A percentile compares a stretch with the other conserved stretches of the same genome.
Evolutionary conservation across 2,113 vertebrate species (phyloP).

Genomic region (Labrus mixtus): DNA sequence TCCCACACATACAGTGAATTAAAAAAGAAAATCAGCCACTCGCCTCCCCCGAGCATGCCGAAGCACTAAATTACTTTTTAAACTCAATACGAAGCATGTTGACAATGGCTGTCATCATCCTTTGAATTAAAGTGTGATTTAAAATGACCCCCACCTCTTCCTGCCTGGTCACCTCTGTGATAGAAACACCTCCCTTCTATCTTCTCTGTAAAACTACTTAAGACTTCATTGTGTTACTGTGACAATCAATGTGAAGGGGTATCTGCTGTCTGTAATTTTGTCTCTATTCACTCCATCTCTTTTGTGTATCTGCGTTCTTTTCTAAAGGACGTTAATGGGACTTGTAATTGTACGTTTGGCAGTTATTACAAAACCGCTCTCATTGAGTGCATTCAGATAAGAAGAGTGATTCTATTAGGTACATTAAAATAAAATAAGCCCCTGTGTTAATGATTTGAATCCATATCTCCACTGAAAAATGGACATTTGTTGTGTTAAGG

Average conservation of each 20-base stretch:
- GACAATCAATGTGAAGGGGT: constrained; percentile 39
- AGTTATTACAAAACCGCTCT: constrained; percentile 59
- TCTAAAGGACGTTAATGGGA: constrained; percentile 58
- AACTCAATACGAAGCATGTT: constrained; percentile 20
- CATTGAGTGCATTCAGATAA: constrained; percentile 50
- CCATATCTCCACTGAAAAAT: constrained; percentile 18
- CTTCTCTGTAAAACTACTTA: constrained; percentile 36
- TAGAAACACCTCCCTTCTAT: constrained; percentile 28
- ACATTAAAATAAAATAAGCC: constrained; percentile 30
- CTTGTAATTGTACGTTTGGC: constrained; percentile 70
- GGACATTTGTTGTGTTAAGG: not conserved
- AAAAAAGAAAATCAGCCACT: constrained; percentile 29
- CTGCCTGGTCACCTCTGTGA: constrained; percentile 23
- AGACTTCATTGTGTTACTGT: constrained; percentile 52
- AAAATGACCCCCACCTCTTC: constrained; percentile 39
- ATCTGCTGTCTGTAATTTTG: constrained; percentile 50
- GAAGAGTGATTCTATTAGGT: constrained; percentile 55
- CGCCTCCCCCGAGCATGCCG: not conserved
- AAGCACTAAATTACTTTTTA: constrained; percentile 38
- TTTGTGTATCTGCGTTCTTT: constrained; percentile 37
- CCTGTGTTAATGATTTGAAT: constrained; percentile 11
- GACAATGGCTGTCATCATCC: constrained; percentile 63
- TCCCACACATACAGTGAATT: constrained; percentile 12
- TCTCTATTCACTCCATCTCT: constrained; percentile 43
- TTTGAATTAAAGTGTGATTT: constrained; percentile 63